Percentiles rank a stretch among this genome's conserved stretches.
Conservation (phyloP, 2,797 vertebrate genomes). For the Manis crassicaudata region DNA sequence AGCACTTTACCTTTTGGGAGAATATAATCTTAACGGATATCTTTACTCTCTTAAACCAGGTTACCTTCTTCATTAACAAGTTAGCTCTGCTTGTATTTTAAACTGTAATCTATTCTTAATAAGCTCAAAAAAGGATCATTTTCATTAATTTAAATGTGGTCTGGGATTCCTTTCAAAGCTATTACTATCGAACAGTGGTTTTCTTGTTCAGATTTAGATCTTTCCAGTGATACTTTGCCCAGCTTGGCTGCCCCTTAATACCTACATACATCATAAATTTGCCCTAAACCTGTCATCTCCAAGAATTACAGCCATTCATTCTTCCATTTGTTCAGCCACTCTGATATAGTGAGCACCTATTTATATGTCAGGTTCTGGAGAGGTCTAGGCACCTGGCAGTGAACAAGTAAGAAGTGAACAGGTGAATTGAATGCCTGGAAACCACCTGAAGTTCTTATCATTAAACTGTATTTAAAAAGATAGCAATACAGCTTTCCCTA, state of each 20-base stretch:
- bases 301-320: neutral
- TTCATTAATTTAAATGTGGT: neutral
- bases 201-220: neutral
- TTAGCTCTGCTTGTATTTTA: neutral
- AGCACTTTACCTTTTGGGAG: neutral
- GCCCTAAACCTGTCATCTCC: neutral
- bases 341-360: neutral
- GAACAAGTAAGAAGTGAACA: constrained; percentile 57
- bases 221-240: neutral
- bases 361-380: neutral
- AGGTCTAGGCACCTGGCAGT: neutral
- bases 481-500: constrained; percentile 52
- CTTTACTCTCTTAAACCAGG: neutral
- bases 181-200: neutral
- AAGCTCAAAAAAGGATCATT: neutral
- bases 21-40: neutral
- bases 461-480: constrained; percentile 51
- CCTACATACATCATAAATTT: neutral
- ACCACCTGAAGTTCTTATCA: constrained; percentile 66
- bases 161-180: neutral
- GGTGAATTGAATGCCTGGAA: constrained; percentile 60
- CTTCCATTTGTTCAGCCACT: neutral
- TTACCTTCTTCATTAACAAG: neutral
- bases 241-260: constrained; percentile 13
- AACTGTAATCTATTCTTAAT: neutral